A percentile compares a stretch with the other conserved stretches of the same genome.
Evolutionary conservation across 2,888 invertebrate genomes (phyloP).

Genomic region (Catocala sponsa): DNA sequence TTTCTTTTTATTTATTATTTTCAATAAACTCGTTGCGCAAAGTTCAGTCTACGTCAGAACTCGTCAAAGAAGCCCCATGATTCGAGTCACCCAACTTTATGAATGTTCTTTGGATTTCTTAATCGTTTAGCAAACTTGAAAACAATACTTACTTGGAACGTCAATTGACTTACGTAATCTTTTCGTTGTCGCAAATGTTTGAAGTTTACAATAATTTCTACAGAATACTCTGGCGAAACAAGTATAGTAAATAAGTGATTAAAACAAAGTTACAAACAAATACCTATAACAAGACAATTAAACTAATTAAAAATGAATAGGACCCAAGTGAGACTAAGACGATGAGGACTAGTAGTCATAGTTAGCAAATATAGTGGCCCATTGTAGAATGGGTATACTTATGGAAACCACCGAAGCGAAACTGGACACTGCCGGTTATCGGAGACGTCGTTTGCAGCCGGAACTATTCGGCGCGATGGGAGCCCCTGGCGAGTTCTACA

Average conservation of each 20-base stretch:
- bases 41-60: conserved; percentile 36
- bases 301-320: conserved; percentile 56
- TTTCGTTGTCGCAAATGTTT: conserved; percentile 57
- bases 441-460: conserved; percentile 65
- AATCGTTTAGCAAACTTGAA: conserved; percentile 43
- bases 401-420: conserved; percentile 83
- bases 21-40: conserved; percentile 44
- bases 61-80: conserved; percentile 46
- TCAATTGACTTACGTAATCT: conserved; percentile 46
- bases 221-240: conserved; percentile 39
- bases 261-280: conserved; percentile 18
- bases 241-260: conserved; percentile 47
- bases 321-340: conserved; percentile 61
- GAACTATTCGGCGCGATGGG: conserved; percentile 76
- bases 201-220: conserved; percentile 40
- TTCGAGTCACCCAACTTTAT: conserved; percentile 36
- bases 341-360: conserved; percentile 64
- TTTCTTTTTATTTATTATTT: conserved; percentile 20
- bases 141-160: conserved; percentile 52
- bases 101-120: conserved; percentile 43
- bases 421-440: conserved; percentile 76
- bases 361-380: conserved; percentile 65
- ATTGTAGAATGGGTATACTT: conserved; percentile 85
- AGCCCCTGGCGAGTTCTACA: conserved; percentile 72
- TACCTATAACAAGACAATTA: conserved; percentile 36